Evolutionary conservation across 2,113 vertebrate genomes (phyloP).

Genomic region (Mobula hypostoma): DNA sequence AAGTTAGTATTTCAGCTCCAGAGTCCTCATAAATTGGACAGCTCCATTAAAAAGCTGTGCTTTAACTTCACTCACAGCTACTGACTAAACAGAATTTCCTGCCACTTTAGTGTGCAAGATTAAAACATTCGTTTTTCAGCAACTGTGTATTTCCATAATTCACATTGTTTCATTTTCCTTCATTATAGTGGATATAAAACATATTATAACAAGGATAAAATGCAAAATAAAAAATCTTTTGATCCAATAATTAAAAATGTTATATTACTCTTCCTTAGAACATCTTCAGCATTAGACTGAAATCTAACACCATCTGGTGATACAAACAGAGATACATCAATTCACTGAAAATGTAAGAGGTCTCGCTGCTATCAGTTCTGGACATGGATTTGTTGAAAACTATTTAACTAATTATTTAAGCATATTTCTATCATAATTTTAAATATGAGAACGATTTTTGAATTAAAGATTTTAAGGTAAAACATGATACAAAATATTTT

Average conservation of each 20-base stretch:
- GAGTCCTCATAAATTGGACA: not conserved
- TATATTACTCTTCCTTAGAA: not conserved
- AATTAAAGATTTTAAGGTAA: not conserved
- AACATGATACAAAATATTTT: not conserved
- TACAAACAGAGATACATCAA: conserved; percentile 5
- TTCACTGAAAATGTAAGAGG: not conserved
- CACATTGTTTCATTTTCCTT: not conserved
- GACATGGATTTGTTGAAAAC: conserved; percentile 23
- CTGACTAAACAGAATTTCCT: not conserved
- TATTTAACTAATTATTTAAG: not conserved
- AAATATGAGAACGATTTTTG: not conserved
- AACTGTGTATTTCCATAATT: not conserved
- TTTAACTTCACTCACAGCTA: not conserved
- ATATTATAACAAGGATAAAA: not conserved
- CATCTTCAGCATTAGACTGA: not conserved
- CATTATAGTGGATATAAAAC: not conserved
- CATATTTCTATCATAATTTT: not conserved
- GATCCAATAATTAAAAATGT: not conserved
- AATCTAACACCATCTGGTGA: not conserved
- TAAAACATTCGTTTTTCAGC: conserved; percentile 1
- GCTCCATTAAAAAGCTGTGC: not conserved
- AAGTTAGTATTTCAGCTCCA: not conserved
- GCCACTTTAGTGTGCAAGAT: not conserved
- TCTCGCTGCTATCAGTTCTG: conserved; percentile 19
- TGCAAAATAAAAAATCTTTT: not conserved